Conservation (phyloP, 2,797 vertebrate species). For the Mareca penelope region DNA sequence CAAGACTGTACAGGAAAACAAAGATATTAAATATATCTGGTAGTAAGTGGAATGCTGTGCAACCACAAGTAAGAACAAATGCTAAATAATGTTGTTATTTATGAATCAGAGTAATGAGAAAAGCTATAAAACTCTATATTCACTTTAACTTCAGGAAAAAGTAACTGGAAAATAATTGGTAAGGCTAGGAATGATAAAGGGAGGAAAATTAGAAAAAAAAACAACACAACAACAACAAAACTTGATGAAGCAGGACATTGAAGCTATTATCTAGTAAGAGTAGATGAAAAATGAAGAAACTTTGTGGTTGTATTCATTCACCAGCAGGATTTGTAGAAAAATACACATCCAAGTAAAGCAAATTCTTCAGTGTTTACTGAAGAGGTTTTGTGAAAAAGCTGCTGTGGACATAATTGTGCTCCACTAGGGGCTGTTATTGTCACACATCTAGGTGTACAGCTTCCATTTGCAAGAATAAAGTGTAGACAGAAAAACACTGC, state of each 20-base stretch:
- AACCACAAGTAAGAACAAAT: background rate
- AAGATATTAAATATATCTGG: background rate
- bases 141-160: background rate
- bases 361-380: background rate
- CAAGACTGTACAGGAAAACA: background rate
- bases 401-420: background rate
- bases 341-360: background rate
- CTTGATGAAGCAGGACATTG: background rate
- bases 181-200: background rate
- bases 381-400: background rate
- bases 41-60: background rate
- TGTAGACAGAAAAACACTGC: background rate
- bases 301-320: background rate
- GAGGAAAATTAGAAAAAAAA: background rate
- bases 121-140: background rate
- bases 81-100: background rate
- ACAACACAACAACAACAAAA: background rate
- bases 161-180: background rate
- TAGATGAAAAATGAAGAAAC: background rate
- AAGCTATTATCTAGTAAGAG: background rate
- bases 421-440: slow-evolving; percentile 9
- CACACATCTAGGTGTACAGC: background rate
- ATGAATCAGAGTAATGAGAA: background rate
- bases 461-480: background rate
- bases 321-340: background rate